These are phyloP conservation scores for Euwallacea similis DNA, from an alignment of 1,140 invertebrate species.

Conservation along the genomic window DNA sequence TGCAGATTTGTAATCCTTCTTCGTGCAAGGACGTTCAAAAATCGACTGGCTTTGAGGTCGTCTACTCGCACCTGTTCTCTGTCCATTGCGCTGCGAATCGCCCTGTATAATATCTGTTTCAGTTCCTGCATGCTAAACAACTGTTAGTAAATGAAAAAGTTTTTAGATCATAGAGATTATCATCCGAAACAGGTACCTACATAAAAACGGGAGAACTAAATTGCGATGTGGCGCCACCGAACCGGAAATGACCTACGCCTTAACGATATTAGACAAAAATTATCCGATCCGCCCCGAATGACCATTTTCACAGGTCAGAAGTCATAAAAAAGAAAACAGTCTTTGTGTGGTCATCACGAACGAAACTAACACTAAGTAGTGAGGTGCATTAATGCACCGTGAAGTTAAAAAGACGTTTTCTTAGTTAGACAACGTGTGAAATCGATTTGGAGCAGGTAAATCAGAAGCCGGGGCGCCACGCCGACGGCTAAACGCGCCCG, in stretches of 20 bases:
- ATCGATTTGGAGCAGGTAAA: constrained; percentile 42
- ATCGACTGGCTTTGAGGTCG: too few relatives aligned
- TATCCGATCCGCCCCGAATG: constrained; percentile 21
- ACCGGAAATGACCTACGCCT: not conserved
- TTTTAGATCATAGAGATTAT: too few relatives aligned
- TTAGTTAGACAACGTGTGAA: constrained; percentile 42
- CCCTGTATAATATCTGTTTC: too few relatives aligned
- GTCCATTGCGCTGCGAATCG: too few relatives aligned
- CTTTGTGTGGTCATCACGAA: constrained; percentile 12
- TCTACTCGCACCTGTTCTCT: too few relatives aligned
- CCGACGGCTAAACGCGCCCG: constrained; percentile 39
- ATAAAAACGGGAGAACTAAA: not conserved
- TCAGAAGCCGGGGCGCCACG: constrained; percentile 44
- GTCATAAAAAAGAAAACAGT: constrained; percentile 21
- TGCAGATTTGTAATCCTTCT: too few relatives aligned
- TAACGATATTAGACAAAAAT: constrained; percentile 5
- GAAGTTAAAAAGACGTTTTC: constrained; percentile 38
- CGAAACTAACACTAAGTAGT: constrained; percentile 29
- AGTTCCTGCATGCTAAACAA: too few relatives aligned
- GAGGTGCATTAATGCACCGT: constrained; percentile 25
- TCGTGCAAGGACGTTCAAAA: too few relatives aligned
- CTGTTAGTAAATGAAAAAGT: too few relatives aligned
- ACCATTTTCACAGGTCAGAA: constrained; percentile 17
- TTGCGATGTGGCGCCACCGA: not conserved
- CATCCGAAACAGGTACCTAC: too few relatives aligned